A percentile compares a stretch with the other conserved stretches of the same genome.
Conservation (phyloP, 2,888 invertebrate genomes). For the Ormyrus rosae region DNA sequence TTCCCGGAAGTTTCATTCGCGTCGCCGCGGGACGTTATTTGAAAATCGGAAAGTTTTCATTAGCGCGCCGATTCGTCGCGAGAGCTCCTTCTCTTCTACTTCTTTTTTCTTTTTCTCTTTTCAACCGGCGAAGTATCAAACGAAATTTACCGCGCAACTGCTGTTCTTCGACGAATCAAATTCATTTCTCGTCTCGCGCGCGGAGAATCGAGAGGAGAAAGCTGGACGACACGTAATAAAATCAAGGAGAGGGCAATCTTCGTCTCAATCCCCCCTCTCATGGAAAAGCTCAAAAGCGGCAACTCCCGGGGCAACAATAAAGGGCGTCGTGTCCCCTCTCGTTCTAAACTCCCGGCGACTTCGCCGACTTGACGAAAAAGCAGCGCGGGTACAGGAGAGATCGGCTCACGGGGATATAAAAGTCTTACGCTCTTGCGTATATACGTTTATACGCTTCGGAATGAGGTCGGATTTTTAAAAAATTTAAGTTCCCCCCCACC, state of each 20-base stretch:
- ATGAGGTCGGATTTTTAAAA: constrained; percentile 28
- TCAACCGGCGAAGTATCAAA: too few species aligned
- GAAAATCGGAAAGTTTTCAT: constrained; percentile 39
- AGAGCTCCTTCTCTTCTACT: too few species aligned
- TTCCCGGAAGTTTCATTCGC: constrained; percentile 18
- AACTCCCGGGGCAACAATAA: constrained; percentile 23
- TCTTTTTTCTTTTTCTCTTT: too few species aligned
- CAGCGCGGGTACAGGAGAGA: not conserved
- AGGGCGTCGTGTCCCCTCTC: not conserved
- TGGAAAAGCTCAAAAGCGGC: not conserved
- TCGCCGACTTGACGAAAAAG: constrained; percentile 17
- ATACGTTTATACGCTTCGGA: not conserved
- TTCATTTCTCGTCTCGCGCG: too few species aligned
- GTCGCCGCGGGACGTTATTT: constrained; percentile 6
- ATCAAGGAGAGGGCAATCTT: too few species aligned
- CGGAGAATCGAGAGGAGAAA: too few species aligned
- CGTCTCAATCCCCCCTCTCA: too few species aligned
- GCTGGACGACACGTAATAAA: too few species aligned
- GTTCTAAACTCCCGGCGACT: not conserved
- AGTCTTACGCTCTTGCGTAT: not conserved
- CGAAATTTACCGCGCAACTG: too few species aligned
- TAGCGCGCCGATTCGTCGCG: not conserved
- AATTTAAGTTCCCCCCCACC: constrained; percentile 42
- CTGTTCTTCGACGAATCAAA: too few species aligned
- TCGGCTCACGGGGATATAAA: constrained; percentile 22